Base-by-base conservation (phyloP, 2,113 vertebrate genomes). In the Apteryx mantelli region DNA sequence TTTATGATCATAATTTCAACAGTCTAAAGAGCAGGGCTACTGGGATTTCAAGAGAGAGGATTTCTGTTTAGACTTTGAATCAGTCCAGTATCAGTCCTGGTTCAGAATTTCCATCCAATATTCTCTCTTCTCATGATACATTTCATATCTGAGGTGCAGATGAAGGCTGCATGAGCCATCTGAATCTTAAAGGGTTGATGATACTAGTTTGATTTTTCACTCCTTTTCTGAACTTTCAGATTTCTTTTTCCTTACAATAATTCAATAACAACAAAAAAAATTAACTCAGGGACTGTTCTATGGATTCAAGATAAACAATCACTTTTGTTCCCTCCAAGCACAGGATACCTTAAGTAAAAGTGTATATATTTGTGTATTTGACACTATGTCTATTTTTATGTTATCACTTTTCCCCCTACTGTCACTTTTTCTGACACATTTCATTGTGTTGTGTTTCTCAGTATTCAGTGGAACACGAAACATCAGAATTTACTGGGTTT, bases 141-240 rank as follows among this genome's bases (percentile, higher is more conserved):
- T 94, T 95, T 95, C 70, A 8, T 77, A 52, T 82, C 89, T 86
- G 44, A 55, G 76, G 61, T 64, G 74, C 78, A 71, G 63, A 95
- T 89, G 46, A 77, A 87, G 68, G 40, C 76, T 89, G 34, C 1
- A 0, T 53, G 69, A 93, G 81, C 77, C 69, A 12, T 68, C 63
- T 68, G 69, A 82, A 73, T n/a, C n/a, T 88, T 91, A 65, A 34
- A 70, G 42, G 69, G 66, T 40, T 86, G 69, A n/a, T 44, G 30
- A 52, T n/a, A 50, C 20, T 61, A 21, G 32, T 56, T 68, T 36
- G 40, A 61, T 93, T 91, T 36, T 91, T 81, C 64, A 91, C 8
- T 64, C 36, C 8, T 58, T 26, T 86, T 91, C 42, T 82, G 28
- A 71, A 83, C 7, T 21, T 74, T 77, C 69, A 13, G 2, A 70